A percentile compares a stretch with the other conserved stretches of the same genome.
phyloP scores from a whole-genome alignment of 2,113 vertebrate genomes.

The Zosterops japonicus region DNA sequence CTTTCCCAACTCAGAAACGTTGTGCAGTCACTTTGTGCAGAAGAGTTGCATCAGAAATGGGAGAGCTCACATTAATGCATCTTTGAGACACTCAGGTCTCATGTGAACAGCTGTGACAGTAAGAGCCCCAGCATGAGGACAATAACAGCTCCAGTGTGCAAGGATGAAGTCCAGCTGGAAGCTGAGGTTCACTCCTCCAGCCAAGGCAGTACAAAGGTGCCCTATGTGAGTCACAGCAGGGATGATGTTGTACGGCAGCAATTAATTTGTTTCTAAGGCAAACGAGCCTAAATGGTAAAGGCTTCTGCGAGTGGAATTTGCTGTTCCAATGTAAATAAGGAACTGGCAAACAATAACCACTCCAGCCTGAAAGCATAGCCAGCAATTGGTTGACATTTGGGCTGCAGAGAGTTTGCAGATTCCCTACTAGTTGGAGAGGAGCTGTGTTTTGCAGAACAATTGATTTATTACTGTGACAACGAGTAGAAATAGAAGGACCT shows the following conservation, averaged over 20 bases:
- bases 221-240: not conserved
- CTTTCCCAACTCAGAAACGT: not conserved
- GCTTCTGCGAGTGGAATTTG: conserved; percentile 20
- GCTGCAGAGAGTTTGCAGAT: conserved; percentile 46
- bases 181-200: not conserved
- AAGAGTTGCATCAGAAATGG: not conserved
- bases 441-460: conserved; percentile 46
- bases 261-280: conserved; percentile 43
- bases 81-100: not conserved
- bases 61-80: not conserved
- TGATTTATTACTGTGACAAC: conserved; percentile 65
- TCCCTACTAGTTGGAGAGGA: conserved; percentile 14
- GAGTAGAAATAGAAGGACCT: conserved; percentile 46
- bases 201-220: not conserved
- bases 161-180: conserved; percentile 25
- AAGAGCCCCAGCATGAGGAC: not conserved
- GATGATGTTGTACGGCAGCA: not conserved
- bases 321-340: conserved; percentile 42
- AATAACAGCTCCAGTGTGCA: not conserved
- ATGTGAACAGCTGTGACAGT: not conserved
- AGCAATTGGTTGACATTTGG: conserved; percentile 48
- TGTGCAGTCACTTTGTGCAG: not conserved
- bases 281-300: not conserved
- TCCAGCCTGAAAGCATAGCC: not conserved
- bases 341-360: conserved; percentile 28